Evolutionary conservation across 2,888 invertebrate genomes (phyloP).

Genomic region (Atrina japonica): DNA sequence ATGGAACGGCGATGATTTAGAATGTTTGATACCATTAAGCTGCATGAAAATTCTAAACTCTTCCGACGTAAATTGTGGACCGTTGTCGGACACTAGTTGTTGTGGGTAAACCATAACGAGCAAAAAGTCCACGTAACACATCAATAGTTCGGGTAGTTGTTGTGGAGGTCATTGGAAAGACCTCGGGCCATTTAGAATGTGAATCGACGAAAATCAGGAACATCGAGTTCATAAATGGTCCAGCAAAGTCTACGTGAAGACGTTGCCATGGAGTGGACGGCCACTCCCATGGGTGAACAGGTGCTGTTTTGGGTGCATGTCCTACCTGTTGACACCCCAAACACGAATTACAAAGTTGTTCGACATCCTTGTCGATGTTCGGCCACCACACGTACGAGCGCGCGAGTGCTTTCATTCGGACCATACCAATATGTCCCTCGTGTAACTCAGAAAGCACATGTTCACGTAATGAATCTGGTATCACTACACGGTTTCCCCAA

Average conservation of each 20-base stretch:
- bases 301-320: neutral
- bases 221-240: no score
- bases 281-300: neutral
- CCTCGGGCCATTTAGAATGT: no score
- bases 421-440: slow-evolving; percentile 28
- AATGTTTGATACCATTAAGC: no score
- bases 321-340: neutral
- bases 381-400: slow-evolving; percentile 19
- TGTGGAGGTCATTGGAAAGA: no score
- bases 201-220: no score
- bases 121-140: neutral
- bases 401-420: slow-evolving; percentile 8
- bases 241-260: no score
- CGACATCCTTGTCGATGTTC: neutral
- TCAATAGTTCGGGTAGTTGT: neutral
- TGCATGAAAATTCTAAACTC: no score
- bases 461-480: slow-evolving; percentile 1
- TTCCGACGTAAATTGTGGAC: slow-evolving; percentile 21
- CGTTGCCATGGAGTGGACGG: neutral
- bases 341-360: neutral
- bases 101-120: slow-evolving; percentile 6
- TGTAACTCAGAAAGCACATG: slow-evolving; percentile 3
- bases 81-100: slow-evolving; percentile 21
- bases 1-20: no score
- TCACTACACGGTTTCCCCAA: slow-evolving; percentile 25